These are phyloP conservation scores for Orchestia grillus DNA, from an alignment of 1,140 invertebrate species.

Conservation along the genomic window DNA sequence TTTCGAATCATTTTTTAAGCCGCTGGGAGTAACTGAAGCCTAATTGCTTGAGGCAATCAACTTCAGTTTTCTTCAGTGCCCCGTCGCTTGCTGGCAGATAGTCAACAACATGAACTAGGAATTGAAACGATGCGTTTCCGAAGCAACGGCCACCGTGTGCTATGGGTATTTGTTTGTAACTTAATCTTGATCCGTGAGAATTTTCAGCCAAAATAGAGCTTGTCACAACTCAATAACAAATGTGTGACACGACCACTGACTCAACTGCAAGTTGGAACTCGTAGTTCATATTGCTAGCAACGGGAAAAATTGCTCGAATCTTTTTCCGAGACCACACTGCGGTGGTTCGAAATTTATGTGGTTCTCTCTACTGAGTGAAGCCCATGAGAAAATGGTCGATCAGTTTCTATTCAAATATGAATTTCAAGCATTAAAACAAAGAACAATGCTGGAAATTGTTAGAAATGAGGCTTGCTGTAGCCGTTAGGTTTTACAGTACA, in stretches of 20 bases:
- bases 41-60: neutral
- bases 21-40: neutral
- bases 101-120: neutral
- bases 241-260: neutral
- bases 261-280: neutral
- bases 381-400: neutral
- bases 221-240: too few species aligned
- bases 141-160: too few species aligned
- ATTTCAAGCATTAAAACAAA: neutral
- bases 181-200: too few species aligned
- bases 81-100: neutral
- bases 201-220: too few species aligned
- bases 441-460: neutral
- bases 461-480: neutral
- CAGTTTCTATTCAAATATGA: neutral
- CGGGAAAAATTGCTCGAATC: neutral
- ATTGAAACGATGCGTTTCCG: too few species aligned
- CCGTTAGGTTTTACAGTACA: neutral
- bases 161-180: too few species aligned
- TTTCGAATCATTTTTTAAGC: neutral
- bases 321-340: neutral
- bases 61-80: neutral
- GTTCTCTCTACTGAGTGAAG: neutral
- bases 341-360: neutral
- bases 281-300: neutral